A percentile compares a stretch with the other conserved stretches of the same genome.
Conservation (phyloP, 2,888 invertebrate species). For the Phymatocera aterrima region DNA sequence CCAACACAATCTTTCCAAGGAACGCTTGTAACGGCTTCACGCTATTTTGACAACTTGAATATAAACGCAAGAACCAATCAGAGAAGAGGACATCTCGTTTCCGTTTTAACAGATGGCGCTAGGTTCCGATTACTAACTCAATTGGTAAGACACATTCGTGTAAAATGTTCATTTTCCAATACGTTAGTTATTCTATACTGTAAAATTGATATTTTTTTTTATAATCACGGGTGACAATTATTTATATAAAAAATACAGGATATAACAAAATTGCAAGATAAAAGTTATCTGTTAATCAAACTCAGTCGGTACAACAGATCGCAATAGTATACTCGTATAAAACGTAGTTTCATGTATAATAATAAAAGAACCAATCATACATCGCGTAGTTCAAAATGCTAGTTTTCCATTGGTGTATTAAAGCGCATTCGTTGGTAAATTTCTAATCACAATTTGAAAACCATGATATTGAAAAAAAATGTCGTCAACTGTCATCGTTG, state of each 20-base stretch:
- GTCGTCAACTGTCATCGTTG: not conserved
- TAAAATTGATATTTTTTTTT: not conserved
- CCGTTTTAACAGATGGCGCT: conserved; percentile 34
- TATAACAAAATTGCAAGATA: not conserved
- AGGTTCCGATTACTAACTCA: not conserved
- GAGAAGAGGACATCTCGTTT: conserved; percentile 8
- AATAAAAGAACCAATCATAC: conserved; percentile 21
- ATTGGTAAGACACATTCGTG: conserved; percentile 46
- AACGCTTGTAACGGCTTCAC: conserved; percentile 45
- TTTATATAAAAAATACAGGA: too few relatives aligned
- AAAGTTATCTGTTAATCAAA: not conserved
- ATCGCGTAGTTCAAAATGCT: not conserved
- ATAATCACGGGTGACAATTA: not conserved
- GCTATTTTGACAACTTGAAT: conserved; percentile 58
- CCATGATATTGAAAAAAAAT: not conserved
- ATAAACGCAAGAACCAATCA: conserved; percentile 55
- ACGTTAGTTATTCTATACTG: not conserved
- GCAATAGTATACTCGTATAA: not conserved
- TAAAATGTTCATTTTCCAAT: not conserved
- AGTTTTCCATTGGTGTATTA: conserved; percentile 9
- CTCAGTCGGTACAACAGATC: not conserved
- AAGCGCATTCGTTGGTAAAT: not conserved
- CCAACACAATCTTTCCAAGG: conserved; percentile 17
- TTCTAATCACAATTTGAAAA: conserved; percentile 20
- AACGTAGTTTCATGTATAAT: too few relatives aligned